Evolutionary conservation across 2,888 invertebrate species (phyloP).

Genomic region (Phytoseiulus persimilis): DNA sequence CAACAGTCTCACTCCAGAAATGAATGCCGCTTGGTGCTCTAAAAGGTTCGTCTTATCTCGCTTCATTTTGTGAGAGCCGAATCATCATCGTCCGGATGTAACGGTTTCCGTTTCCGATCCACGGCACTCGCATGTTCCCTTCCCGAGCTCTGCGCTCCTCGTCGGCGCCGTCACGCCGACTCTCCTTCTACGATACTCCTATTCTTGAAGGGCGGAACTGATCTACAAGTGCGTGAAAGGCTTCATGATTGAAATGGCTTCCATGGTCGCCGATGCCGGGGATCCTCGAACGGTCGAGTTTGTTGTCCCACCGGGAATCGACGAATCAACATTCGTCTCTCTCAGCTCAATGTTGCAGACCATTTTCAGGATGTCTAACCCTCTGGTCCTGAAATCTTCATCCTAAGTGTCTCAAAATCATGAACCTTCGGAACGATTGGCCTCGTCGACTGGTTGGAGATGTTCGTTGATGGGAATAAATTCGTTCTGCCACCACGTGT

Average conservation of each 20-base stretch:
- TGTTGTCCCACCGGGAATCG: slow-evolving; percentile 65
- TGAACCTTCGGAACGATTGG: too few relatives aligned
- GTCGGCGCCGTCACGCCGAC: too few relatives aligned
- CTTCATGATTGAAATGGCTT: slow-evolving; percentile 96
- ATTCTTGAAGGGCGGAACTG: slow-evolving; percentile 64
- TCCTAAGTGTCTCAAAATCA: slow-evolving; percentile 33
- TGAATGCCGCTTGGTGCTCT: slow-evolving; percentile 10
- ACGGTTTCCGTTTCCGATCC: too few relatives aligned
- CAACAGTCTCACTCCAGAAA: slow-evolving; percentile 57
- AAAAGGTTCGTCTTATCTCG: not conserved
- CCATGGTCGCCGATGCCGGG: slow-evolving; percentile 64
- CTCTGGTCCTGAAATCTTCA: slow-evolving; percentile 57
- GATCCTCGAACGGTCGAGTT: slow-evolving; percentile 72
- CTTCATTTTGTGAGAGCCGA: not conserved
- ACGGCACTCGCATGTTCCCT: too few relatives aligned
- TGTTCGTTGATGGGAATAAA: too few relatives aligned
- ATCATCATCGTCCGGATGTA: too few relatives aligned
- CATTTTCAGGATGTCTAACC: slow-evolving; percentile 89
- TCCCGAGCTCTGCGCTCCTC: too few relatives aligned
- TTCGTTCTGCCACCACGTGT: too few relatives aligned
- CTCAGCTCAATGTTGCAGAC: slow-evolving; percentile 66
- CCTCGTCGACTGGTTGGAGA: too few relatives aligned
- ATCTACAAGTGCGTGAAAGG: slow-evolving; percentile 99
- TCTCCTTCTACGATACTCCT: too few relatives aligned
- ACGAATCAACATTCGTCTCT: not conserved